These are phyloP conservation scores for Acropora yongei DNA, from an alignment of 64 coral and sea anemone genomes.

Conservation along the genomic window DNA sequence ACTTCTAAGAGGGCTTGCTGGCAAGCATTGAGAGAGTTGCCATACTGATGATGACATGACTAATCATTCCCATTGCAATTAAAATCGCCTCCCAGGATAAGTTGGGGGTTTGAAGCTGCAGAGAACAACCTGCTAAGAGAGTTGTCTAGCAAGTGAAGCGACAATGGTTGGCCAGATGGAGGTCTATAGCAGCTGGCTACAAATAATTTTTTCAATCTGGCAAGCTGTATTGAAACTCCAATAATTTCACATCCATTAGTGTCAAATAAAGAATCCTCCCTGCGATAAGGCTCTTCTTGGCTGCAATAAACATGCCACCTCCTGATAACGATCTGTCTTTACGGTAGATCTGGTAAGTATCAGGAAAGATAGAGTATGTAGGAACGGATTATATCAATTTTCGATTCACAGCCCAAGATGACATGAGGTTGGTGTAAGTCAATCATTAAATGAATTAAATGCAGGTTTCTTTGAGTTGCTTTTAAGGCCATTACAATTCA, in stretches of 20 bases:
- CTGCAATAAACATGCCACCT: slow-evolving; percentile 22
- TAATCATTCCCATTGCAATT: neutral
- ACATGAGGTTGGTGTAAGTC: slow-evolving; percentile 10
- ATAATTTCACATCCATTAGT: neutral
- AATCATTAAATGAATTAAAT: neutral
- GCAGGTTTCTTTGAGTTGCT: slow-evolving; percentile 18
- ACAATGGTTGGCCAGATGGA: neutral
- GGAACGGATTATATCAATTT: neutral
- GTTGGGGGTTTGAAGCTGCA: neutral
- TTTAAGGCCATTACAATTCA: neutral
- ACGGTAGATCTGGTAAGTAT: neutral
- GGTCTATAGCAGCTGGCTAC: slow-evolving; percentile 20
- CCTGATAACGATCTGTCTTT: slow-evolving; percentile 22
- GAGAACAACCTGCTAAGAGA: neutral
- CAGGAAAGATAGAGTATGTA: slow-evolving; percentile 25
- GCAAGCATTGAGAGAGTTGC: neutral
- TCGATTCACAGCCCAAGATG: slow-evolving; percentile 15
- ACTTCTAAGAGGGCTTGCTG: slow-evolving; percentile 26
- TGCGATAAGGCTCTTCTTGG: slow-evolving; percentile 9
- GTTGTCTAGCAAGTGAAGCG: neutral
- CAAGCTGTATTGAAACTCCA: slow-evolving; percentile 11
- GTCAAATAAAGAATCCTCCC: slow-evolving; percentile 27
- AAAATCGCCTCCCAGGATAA: slow-evolving; percentile 11
- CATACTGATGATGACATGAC: slow-evolving; percentile 4
- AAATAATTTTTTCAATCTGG: slow-evolving; percentile 9